Evolutionary conservation across 2,113 vertebrate genomes (phyloP), one percentile per base, ranked within the genome.

Genomic region (Pristiophorus japonicus): DNA sequence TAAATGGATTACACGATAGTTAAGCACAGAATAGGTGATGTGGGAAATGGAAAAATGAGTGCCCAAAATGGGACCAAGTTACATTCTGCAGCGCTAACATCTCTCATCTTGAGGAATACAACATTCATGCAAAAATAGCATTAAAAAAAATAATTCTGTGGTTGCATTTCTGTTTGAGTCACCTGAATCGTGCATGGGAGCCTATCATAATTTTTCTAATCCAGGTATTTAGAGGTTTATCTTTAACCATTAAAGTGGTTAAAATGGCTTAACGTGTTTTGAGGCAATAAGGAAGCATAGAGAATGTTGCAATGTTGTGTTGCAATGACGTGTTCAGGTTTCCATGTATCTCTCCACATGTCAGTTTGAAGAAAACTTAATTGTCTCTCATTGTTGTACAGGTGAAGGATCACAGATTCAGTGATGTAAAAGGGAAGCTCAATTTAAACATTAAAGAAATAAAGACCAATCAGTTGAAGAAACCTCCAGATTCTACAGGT

Each of bases 401-500:
- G 98, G 85, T 97, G 45, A 98, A 97, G 96, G 97, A 98, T 95
- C 96, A 97, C 90, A 98, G 97, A 96, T 84, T 96, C 92, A 97
- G 97, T 84, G 98, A 98, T 97, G 98, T 96, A 3, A 97, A 97
- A 27, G 96, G 97, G 8, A 97, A 97, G 97, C 95, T 96, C 73
- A 97, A 97, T 62, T 90, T 97, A 34, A 97, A 93, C 96, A 96
- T 96, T 95, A 98, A 97, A 11, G 97, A 97, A 95, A 95, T 96
- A 95, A 97, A 97, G 95, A 92, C 96, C 38, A 97, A 97, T 96
- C 98, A 98, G 97, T 98, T 97, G 96, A 97, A 97, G 96, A 98
- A 97, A 96, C 97, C 97, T 22, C 97, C 96, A 0, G 97, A 98
- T 95, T 95, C 97, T 7, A 94, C 97, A 98, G 99, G 99, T 99